Base-by-base conservation (phyloP, 2,888 invertebrate genomes). In the Leuctra nigra region DNA sequence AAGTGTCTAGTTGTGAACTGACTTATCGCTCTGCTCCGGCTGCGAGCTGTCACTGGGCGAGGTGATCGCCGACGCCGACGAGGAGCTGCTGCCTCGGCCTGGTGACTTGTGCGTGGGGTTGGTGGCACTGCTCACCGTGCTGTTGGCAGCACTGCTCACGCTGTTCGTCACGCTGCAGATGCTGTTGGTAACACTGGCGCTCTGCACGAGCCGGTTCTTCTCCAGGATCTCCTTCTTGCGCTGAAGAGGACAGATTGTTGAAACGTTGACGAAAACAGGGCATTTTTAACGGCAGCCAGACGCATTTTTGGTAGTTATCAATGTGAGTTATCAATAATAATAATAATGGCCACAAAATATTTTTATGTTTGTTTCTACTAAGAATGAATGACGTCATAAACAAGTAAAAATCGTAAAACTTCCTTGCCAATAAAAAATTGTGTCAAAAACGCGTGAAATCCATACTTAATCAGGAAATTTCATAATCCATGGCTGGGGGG, bases 211-310 rank as follows among this genome's bases (percentile, higher is more conserved):
- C 33, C 36, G 58, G 22, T 70, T 73, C 57, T 69, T 69, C 56
- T 74, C 72, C 54, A 73, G 60, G 57, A 72, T 66, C 62, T 73
- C 73, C 58, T 72, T 72, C 62, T 75, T 75, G 39, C 73, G 65
- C 73, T 73, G 61, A n/a, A n/a, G n/a, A n/a, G n/a, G n/a, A n/a
- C n/a, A n/a, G n/a, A n/a, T n/a, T 11, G 29, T 11, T 29, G 29
- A 11, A 29, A 29, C 29, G 11, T 29, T 29, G 29, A 29, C 29
- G 11, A 29, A 29, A 29, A 29, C 6, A 29, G 11, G 6, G 29
- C 29, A 29, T 29, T 29, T 29, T 29, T 29, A n/a, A n/a, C n/a
- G n/a, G n/a, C n/a, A n/a, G n/a, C n/a, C n/a, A n/a, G n/a, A n/a
- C n/a, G n/a, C n/a, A n/a, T n/a, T n/a, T n/a, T n/a, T n/a, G n/a